Base-by-base conservation (phyloP, 2,888 invertebrate species). In the Drosophila pseudotakahashii region DNA sequence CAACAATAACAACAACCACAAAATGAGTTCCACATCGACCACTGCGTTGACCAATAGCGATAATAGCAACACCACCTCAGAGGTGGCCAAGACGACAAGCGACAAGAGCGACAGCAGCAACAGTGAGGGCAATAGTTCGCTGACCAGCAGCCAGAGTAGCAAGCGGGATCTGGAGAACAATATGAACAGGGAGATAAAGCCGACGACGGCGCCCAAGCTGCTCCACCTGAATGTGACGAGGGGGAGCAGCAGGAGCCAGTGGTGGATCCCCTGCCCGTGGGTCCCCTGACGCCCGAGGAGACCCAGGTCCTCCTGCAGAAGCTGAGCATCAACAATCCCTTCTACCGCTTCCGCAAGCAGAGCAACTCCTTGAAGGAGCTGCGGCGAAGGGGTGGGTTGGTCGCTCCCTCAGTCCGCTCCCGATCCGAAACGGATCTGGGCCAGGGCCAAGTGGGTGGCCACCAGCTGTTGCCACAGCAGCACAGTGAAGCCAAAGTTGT, bases 271-370 rank as follows among this genome's bases (percentile, higher is more conserved):
- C 57, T 52, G 54, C 39, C 23, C 41, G 36, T 41, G 13, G 61
- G 42, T 14, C 51, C 62, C 3, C 45, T 82, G 16, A 82, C 71
- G 10, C 59, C 60, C 10, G 90, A 90, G 60, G 79, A 83, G 48
- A 85, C 81, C 37, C 83, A 79, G 69, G 64, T 76, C 48, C 58
- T 91, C 44, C 69, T 91, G 48, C 86, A 89, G 48, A 90, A 85
- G 66, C 72, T 91, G n/a, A 89, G 89, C 66, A 89, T 90, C 14
- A 91, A 90, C 59, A 91, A 91, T 87, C 91, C 91, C 0, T 91
- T 91, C 72, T 91, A 91, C 81, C 81, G 90, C 68, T 91, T 91
- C 76, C 89, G 89, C 76, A 91, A 91, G 67, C 90, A 91, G 63
- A 91, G 91, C 60, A 79, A 88, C 47, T 91, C 91, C 9, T 71